Evolutionary conservation across 2,113 vertebrate genomes (phyloP).

Genomic region (Centropristis striata): DNA sequence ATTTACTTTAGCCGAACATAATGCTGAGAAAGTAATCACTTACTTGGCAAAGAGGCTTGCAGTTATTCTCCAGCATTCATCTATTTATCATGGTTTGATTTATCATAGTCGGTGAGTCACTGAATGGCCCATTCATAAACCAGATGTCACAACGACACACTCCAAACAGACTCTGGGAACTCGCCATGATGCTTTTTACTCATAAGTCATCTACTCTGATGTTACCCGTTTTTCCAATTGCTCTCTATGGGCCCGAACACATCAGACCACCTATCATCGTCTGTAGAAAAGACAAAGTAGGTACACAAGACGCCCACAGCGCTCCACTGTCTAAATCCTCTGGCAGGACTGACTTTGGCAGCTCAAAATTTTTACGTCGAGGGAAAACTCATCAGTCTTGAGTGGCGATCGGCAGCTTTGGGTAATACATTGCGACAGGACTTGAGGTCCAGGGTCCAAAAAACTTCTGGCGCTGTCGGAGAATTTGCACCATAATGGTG

Average conservation of each 20-base stretch:
- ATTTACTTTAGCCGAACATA: slow-evolving; percentile 54
- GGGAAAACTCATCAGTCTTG: slow-evolving; percentile 16
- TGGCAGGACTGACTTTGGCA: slow-evolving; percentile 5
- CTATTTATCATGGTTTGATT: slow-evolving; percentile 55
- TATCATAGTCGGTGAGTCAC: slow-evolving; percentile 33
- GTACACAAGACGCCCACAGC: slow-evolving; percentile 9
- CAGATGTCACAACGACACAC: slow-evolving; percentile 56
- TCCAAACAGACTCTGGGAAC: slow-evolving; percentile 33
- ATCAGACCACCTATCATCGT: slow-evolving; percentile 28
- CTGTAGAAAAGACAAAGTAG: slow-evolving; percentile 20
- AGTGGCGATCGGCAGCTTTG: slow-evolving; percentile 3
- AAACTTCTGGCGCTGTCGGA: slow-evolving; percentile 8
- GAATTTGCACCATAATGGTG: slow-evolving; percentile 16
- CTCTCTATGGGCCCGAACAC: slow-evolving; percentile 6
- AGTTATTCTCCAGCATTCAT: slow-evolving; percentile 37
- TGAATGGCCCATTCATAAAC: slow-evolving; percentile 59
- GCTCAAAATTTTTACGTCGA: slow-evolving; percentile 3
- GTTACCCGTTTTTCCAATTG: slow-evolving; percentile 27
- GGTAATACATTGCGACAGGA: slow-evolving; percentile 25
- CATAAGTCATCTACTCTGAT: slow-evolving; percentile 26
- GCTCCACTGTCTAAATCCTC: slow-evolving; percentile 2
- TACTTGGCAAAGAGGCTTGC: slow-evolving; percentile 24
- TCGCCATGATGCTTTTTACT: slow-evolving; percentile 41
- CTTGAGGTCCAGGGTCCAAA: slow-evolving; percentile 13
- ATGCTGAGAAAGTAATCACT: slow-evolving; percentile 56